These are phyloP conservation scores for Catocala nupta DNA, from an alignment of 2,888 invertebrate genomes.

Conservation along the genomic window DNA sequence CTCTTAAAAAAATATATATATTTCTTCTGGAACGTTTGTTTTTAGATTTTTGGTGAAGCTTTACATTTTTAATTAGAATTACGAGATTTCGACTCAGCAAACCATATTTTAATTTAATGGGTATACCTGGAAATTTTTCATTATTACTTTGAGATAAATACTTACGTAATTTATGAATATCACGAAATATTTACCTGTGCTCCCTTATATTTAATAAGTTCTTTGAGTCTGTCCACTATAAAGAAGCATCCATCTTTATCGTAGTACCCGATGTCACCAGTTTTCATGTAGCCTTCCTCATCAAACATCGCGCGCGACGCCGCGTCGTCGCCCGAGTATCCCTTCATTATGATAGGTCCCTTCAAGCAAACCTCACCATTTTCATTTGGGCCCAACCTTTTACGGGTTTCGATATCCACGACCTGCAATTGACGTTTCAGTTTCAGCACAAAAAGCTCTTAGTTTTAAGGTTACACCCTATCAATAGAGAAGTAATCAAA, in stretches of 20 bases:
- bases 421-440: slow-evolving; percentile 57
- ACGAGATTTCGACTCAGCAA: too few relatives aligned
- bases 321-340: slow-evolving; percentile 63
- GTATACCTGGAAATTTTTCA: too few relatives aligned
- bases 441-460: too few relatives aligned
- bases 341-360: slow-evolving; percentile 70
- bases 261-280: slow-evolving; percentile 76
- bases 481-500: too few relatives aligned
- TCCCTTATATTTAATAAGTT: slow-evolving; percentile 77
- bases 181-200: slow-evolving; percentile 78
- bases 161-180: background rate
- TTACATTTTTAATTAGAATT: too few relatives aligned
- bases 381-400: slow-evolving; percentile 61
- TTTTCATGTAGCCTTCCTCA: slow-evolving; percentile 71
- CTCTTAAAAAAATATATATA: too few relatives aligned
- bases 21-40: too few relatives aligned
- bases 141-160: too few relatives aligned
- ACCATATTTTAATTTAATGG: too few relatives aligned
- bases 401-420: slow-evolving; percentile 67
- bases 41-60: too few relatives aligned
- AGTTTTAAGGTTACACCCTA: too few relatives aligned
- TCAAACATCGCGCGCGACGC: slow-evolving; percentile 65
- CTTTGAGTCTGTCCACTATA: slow-evolving; percentile 73
- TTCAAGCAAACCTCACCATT: slow-evolving; percentile 71
- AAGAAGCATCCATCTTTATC: slow-evolving; percentile 75